phyloP scores from a whole-genome alignment of 2,888 invertebrate genomes.

The Protonemura montana region DNA sequence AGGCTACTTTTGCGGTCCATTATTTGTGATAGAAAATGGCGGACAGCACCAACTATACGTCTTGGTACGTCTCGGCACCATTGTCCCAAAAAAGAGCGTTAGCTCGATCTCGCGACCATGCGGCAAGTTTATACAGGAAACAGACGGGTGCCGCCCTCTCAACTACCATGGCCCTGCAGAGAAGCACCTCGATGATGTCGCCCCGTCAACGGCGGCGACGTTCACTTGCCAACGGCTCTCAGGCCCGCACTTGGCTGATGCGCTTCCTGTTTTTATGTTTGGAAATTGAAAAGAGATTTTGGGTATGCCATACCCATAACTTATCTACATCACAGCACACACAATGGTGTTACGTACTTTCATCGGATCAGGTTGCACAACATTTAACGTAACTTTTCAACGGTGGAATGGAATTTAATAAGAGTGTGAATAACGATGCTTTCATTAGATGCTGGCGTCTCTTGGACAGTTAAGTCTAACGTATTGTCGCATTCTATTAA shows the following conservation, averaged over 20 bases:
- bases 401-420: constrained; percentile 12
- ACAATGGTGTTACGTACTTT: not conserved
- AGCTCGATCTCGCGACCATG: not conserved
- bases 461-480: not conserved
- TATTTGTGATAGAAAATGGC: not conserved
- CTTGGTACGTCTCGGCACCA: not conserved
- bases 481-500: not conserved
- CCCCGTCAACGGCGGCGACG: not conserved
- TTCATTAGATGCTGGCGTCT: not conserved
- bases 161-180: not conserved
- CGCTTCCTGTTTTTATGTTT: constrained; percentile 28
- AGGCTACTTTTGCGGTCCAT: not conserved
- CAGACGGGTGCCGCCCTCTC: not conserved
- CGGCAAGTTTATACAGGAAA: not conserved
- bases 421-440: not conserved
- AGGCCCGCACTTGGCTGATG: constrained; percentile 16
- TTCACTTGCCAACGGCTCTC: constrained; percentile 32
- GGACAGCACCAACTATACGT: not conserved
- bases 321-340: not conserved
- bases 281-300: not conserved
- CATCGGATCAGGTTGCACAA: not conserved
- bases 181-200: not conserved
- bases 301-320: not conserved
- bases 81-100: constrained; percentile 22
- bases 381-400: not conserved